Evolutionary conservation across 2,888 invertebrate species (phyloP).

Genomic region (Drepana falcataria): DNA sequence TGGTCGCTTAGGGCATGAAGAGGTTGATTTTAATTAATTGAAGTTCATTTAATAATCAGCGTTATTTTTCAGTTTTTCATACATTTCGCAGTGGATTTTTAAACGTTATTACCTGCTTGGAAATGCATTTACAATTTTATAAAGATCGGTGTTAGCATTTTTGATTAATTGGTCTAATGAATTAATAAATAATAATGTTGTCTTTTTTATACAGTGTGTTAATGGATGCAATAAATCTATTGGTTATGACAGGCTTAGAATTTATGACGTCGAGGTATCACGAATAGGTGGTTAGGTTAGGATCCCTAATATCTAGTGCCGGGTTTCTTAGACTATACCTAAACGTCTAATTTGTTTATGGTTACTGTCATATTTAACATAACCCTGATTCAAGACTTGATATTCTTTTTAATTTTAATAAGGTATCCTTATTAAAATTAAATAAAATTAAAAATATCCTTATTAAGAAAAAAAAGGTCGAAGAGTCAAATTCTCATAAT

Average conservation of each 20-base stretch:
- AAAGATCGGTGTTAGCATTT: not conserved
- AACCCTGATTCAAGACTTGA: too few species aligned
- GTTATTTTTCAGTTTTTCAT: conserved; percentile 8
- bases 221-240: not conserved
- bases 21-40: conserved; percentile 28
- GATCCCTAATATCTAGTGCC: not conserved
- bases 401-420: too few species aligned
- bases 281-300: not conserved
- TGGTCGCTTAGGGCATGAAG: conserved; percentile 43
- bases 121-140: not conserved
- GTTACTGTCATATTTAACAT: too few species aligned
- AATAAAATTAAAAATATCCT: too few species aligned
- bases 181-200: not conserved
- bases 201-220: not conserved
- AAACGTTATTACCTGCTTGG: not conserved
- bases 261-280: not conserved
- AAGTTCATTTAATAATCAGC: conserved; percentile 10
- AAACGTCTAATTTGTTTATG: too few species aligned
- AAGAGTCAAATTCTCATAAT: too few species aligned
- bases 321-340: not conserved
- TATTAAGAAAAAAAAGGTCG: too few species aligned
- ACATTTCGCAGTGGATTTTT: conserved; percentile 5
- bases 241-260: not conserved
- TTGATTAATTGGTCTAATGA: conserved; percentile 1
- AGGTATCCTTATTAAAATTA: too few species aligned